A percentile compares a stretch with the other conserved stretches of the same genome.
Evolutionary conservation across 2,113 vertebrate species (phyloP).

Genomic region (Erythrocercus mccallii): DNA sequence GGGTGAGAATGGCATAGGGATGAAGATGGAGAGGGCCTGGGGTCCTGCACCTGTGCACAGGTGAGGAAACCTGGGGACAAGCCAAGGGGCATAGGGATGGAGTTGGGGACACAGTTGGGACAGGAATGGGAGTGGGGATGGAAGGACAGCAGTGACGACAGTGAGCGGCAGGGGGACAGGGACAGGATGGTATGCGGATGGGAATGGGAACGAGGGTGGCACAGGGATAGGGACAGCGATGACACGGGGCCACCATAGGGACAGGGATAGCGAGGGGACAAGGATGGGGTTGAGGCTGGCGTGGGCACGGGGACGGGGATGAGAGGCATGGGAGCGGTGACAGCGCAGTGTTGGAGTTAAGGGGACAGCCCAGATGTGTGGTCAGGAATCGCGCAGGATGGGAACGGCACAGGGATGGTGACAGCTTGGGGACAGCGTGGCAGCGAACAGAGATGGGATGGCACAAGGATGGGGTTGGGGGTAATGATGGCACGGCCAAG

Average conservation of each 20-base stretch:
- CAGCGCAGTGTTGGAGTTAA: background rate
- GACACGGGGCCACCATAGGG: too few species aligned
- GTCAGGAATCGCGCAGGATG: background rate
- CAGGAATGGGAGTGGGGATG: background rate
- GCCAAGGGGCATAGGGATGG: background rate
- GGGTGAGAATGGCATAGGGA: rapidly evolving
- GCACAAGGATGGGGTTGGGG: background rate
- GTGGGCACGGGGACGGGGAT: background rate
- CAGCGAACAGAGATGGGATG: background rate
- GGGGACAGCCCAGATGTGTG: background rate
- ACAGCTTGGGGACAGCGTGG: background rate
- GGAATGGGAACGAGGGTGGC: background rate
- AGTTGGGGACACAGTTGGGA: background rate
- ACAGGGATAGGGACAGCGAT: too few species aligned
- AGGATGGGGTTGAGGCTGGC: background rate
- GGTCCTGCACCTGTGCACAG: background rate
- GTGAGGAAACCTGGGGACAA: background rate
- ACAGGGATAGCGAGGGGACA: background rate
- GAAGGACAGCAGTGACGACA: background rate
- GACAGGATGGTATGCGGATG: too few species aligned
- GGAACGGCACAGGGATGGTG: background rate
- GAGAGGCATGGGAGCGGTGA: background rate
- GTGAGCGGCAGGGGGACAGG: background rate
- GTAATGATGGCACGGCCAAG: rapidly evolving
- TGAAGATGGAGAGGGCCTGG: background rate